Evolutionary conservation across 2,797 vertebrate genomes (phyloP).

Genomic region (Hylomyscus alleni): DNA sequence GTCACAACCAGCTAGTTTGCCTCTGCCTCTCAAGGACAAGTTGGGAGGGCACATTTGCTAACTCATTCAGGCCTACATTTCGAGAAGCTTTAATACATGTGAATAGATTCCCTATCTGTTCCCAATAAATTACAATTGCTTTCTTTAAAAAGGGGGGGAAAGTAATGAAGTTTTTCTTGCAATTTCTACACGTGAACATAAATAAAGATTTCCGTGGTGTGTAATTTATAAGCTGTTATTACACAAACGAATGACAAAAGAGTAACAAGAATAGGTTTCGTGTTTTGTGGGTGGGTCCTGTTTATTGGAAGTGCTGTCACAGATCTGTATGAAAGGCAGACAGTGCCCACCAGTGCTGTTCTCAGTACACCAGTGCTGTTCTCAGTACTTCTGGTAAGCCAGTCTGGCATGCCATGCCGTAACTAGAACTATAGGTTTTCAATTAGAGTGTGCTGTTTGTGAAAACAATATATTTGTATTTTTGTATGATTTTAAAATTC

Average conservation of each 20-base stretch:
- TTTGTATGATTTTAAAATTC: conserved; percentile 45
- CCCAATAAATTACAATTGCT: conserved; percentile 86
- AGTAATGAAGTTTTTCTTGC: conserved; percentile 87
- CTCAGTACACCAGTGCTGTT: neutral
- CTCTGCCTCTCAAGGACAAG: conserved; percentile 79
- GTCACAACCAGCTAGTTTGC: conserved; percentile 74
- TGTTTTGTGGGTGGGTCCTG: conserved; percentile 68
- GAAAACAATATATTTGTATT: conserved; percentile 58
- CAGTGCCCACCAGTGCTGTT: neutral
- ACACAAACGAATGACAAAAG: conserved; percentile 84
- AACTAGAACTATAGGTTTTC: neutral
- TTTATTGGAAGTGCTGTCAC: conserved; percentile 75
- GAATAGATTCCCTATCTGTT: conserved; percentile 83
- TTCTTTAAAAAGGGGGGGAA: conserved; percentile 60
- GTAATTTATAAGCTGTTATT: conserved; percentile 86
- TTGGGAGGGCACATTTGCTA: conserved; percentile 78
- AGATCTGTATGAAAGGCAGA: conserved; percentile 78
- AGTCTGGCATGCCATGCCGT: neutral
- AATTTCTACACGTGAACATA: conserved; percentile 88
- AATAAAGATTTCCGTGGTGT: conserved; percentile 87
- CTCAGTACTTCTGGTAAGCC: conserved; percentile 29
- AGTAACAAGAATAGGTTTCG: conserved; percentile 86
- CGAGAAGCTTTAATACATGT: conserved; percentile 81
- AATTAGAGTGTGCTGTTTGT: neutral
- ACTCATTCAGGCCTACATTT: conserved; percentile 81